Base-by-base conservation (phyloP, 2,888 invertebrate genomes). In the Nebria salina region DNA sequence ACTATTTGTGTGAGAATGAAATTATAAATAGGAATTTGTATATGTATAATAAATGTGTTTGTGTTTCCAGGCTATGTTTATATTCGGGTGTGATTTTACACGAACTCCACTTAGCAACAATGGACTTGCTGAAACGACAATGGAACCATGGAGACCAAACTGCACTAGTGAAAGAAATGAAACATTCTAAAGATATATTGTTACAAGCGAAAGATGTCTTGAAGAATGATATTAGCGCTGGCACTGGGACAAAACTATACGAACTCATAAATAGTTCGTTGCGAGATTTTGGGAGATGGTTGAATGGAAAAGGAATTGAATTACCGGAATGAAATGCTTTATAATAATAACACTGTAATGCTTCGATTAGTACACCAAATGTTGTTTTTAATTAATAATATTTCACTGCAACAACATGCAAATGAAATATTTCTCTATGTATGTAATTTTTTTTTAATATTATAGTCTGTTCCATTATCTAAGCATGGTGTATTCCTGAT, bases 21-120 rank as follows among this genome's bases (percentile, higher is more conserved):
- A 41, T 26, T n/a, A 72, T 72, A 8, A n/a, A 72, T 66, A 41
- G 9, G 26, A 15, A 41, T 13, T 34, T 25, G 64, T 66, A 34
- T 34, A 34, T 34, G 34, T 34, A 15, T 13, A 76, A 76, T 66
- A 34, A 72, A 72, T 41, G n/a, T 26, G 13, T 54, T 54, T 54
- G 2, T 13, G 8, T 54, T 54, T 54, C 54, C 84, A 89, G 90
- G 84, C 89, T 96, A 7, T 92, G 94, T 83, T 90, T 97, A 26
- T 96, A 96, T 85, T 92, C 93, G 0, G 93, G 94, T n/a, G 95
- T 96, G 1, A 91, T 96, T 75, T 90, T 94, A 25, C 93, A 94
- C 83, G 96, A 96, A 87, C 89, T 95, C 68, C 91, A 92, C 84
- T 90, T 91, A 43, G 92, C 92, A 0, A 87, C 92, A 73, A 85